Evolutionary conservation across 1,140 invertebrate genomes (phyloP).

Genomic region (Conus betulinus): DNA sequence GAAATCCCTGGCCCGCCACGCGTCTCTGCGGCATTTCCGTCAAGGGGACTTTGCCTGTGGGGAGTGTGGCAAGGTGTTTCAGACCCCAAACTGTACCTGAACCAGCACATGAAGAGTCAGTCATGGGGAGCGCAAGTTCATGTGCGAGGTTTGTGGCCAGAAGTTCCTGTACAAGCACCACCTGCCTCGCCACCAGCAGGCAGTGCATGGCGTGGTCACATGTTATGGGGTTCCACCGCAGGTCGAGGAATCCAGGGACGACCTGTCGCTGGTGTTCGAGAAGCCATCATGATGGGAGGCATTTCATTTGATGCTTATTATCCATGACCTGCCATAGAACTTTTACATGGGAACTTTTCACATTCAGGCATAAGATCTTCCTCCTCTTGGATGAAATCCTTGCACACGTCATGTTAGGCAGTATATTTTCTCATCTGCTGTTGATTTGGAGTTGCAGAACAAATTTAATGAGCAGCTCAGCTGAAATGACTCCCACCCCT

Average conservation of each 20-base stretch:
- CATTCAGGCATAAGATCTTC: too few relatives aligned
- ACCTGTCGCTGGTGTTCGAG: not conserved
- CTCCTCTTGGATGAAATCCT: too few relatives aligned
- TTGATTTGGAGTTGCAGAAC: too few relatives aligned
- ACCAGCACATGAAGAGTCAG: constrained; percentile 39
- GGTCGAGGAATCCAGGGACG: not conserved
- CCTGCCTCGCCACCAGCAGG: constrained; percentile 37
- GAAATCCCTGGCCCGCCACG: constrained; percentile 15
- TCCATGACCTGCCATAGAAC: too few relatives aligned
- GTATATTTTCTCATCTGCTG: too few relatives aligned
- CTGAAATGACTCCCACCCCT: too few relatives aligned
- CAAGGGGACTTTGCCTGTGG: constrained; percentile 36
- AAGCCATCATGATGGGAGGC: not conserved
- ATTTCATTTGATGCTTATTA: too few relatives aligned
- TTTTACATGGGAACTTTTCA: too few relatives aligned
- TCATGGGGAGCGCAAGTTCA: constrained; percentile 46
- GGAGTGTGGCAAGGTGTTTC: constrained; percentile 41
- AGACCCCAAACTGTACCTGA: constrained; percentile 39
- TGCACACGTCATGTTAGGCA: too few relatives aligned
- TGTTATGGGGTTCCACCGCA: not conserved
- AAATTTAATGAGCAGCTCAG: too few relatives aligned
- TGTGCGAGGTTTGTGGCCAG: constrained; percentile 41
- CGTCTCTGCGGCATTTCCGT: constrained; percentile 7
- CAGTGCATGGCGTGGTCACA: constrained; percentile 32
- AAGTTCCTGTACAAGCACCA: constrained; percentile 47